phyloP scores from a whole-genome alignment of 2,797 vertebrate genomes.

The Catostomus latipinnis region DNA sequence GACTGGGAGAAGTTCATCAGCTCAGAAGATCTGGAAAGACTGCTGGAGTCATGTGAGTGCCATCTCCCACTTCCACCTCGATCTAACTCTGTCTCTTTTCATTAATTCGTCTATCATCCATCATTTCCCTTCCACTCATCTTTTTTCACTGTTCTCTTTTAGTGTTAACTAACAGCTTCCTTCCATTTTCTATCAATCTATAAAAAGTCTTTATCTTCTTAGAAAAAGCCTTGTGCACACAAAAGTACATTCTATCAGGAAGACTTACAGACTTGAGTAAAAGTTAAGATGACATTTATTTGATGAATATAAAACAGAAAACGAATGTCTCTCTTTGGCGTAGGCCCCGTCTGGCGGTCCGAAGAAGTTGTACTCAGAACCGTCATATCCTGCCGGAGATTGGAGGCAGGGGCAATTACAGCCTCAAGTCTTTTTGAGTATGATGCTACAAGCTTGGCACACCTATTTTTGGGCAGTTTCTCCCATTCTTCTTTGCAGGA shows the following conservation, averaged over 20 bases:
- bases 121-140: not conserved
- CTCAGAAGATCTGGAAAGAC: slow-evolving; percentile 86
- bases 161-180: not conserved
- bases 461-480: too few species aligned
- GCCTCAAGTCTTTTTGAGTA: too few species aligned
- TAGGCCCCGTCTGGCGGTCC: too few species aligned
- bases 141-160: not conserved
- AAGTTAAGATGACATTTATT: too few species aligned
- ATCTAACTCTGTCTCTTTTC: not conserved
- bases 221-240: not conserved
- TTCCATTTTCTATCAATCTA: not conserved
- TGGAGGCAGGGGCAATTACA: too few species aligned
- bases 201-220: not conserved
- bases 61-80: not conserved
- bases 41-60: slow-evolving; percentile 90
- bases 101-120: not conserved
- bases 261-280: too few species aligned
- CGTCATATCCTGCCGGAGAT: too few species aligned
- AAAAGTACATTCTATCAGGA: not conserved
- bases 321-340: too few species aligned
- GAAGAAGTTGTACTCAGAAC: too few species aligned
- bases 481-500: too few species aligned
- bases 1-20: slow-evolving; percentile 95
- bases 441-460: too few species aligned
- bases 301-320: too few species aligned